Evolutionary conservation across 2,797 vertebrate genomes (phyloP).

Genomic region (Esox lucius): DNA sequence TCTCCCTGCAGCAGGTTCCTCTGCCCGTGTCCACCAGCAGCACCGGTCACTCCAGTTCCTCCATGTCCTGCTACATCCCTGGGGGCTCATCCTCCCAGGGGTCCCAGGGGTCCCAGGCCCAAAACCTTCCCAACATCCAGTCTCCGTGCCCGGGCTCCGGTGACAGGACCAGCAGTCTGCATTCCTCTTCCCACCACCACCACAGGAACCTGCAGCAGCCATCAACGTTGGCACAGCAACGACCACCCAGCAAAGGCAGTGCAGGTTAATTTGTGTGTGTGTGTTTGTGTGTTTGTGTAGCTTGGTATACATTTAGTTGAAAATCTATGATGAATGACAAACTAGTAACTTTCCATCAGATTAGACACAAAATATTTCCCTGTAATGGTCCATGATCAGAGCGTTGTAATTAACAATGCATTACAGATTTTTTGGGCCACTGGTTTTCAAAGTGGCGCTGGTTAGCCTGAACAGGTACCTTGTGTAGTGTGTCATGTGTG

Average conservation of each 20-base stretch:
- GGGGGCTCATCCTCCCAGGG: slow-evolving; percentile 45
- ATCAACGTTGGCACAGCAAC: slow-evolving; percentile 81
- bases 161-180: slow-evolving; percentile 75
- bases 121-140: slow-evolving; percentile 66
- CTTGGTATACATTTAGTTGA: not conserved
- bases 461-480: too few relatives aligned
- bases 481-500: too few relatives aligned
- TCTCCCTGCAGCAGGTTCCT: slow-evolving; percentile 82
- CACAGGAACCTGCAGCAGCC: slow-evolving; percentile 75
- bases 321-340: too few relatives aligned
- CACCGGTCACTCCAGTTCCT: slow-evolving; percentile 55
- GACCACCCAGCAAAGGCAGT: slow-evolving; percentile 80
- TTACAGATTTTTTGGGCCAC: too few relatives aligned
- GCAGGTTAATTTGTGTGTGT: slow-evolving; percentile 72
- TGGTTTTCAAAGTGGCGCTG: too few relatives aligned
- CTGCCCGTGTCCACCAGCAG: slow-evolving; percentile 81
- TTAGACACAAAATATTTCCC: too few relatives aligned
- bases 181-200: slow-evolving; percentile 82
- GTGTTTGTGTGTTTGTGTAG: slow-evolving; percentile 4
- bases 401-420: too few relatives aligned
- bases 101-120: slow-evolving; percentile 70
- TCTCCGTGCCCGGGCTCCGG: slow-evolving; percentile 76
- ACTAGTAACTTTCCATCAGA: too few relatives aligned
- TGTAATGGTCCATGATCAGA: too few relatives aligned
- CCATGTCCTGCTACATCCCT: slow-evolving; percentile 71